Percentiles rank a stretch among this genome's conserved stretches.
phyloP scores from a whole-genome alignment of 2,113 vertebrate species.

The Tursiops truncatus region DNA sequence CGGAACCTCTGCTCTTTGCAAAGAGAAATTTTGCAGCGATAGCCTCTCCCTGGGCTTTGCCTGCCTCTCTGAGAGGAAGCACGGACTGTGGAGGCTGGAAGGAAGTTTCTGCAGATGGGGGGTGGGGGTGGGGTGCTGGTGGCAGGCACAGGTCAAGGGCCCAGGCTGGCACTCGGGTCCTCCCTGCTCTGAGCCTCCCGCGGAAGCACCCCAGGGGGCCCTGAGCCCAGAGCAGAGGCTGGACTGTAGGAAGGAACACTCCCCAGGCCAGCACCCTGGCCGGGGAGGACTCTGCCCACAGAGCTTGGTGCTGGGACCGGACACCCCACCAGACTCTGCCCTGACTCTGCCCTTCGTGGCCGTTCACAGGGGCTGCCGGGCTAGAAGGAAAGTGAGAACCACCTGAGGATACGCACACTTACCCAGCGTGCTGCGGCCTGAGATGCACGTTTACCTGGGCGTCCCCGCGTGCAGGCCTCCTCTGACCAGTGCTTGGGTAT shows the following conservation, averaged over 20 bases:
- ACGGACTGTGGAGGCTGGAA: not conserved
- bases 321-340: not conserved
- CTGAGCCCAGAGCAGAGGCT: not conserved
- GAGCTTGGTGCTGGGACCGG: not conserved
- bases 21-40: not conserved
- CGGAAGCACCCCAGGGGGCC: no score
- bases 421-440: no score
- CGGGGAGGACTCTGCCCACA: not conserved
- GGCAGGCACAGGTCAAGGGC: not conserved
- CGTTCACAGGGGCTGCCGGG: not conserved
- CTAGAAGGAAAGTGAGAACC: not conserved
- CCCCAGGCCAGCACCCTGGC: not conserved
- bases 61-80: not conserved
- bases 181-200: not conserved
- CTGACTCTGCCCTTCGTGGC: no score
- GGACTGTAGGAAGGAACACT: rapidly evolving
- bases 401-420: not conserved
- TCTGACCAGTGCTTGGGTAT: not conserved
- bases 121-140: not conserved
- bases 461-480: not conserved
- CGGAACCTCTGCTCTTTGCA: not conserved
- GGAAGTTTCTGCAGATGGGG: not conserved
- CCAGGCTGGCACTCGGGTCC: not conserved
- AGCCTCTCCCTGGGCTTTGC: not conserved
- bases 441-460: not conserved